Evolutionary conservation across 2,888 invertebrate genomes (phyloP), one percentile per base, ranked within the genome.

Genomic region (Spicauda simplicius): DNA sequence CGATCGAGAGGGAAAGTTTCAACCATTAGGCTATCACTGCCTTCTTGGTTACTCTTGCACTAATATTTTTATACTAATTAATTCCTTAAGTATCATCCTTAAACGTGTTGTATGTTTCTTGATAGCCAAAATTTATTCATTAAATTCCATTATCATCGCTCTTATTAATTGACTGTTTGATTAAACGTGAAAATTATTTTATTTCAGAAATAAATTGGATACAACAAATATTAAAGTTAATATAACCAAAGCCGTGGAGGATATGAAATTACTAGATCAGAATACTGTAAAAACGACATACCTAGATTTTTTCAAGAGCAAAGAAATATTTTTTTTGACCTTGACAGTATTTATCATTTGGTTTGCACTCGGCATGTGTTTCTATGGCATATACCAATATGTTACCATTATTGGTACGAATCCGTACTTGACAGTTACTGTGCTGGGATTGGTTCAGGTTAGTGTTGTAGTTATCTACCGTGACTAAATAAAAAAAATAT

Each of bases 331-430:
- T 6, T 45, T 77, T 14, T 80, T 76, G n/a, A 84, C 84, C 0
- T 20, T 79, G 11, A 73, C 74, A 3, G 78, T 80, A 0, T 68
- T 80, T 7, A 62, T 76, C 0, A 70, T 81, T 2, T 88, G 85
- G 84, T 77, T 79, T 19, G 72, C 80, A 0, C 72, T 76, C 4
- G 87, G 86, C 2, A 64, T 77, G 19, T 80, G 79, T 56, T 87
- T 77, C 71, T 88, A 71, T 57, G 86, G 88, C 10, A 75, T 87
- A 52, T 82, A 76, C 70, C 85, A 87, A 65, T 86, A 86, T 65
- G 70, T 80, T 20, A 77, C 83, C 0, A 74, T 80, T 6, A 70
- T 86, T 41, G 84, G 81, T 6, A 68, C 77, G 0, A 80, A 86
- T 72, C 73, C 83, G 50, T 84, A 81, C 45, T 64, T 82, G 0